Conservation (phyloP, 1,140 invertebrate species). For the Neodiprion lecontei region DNA sequence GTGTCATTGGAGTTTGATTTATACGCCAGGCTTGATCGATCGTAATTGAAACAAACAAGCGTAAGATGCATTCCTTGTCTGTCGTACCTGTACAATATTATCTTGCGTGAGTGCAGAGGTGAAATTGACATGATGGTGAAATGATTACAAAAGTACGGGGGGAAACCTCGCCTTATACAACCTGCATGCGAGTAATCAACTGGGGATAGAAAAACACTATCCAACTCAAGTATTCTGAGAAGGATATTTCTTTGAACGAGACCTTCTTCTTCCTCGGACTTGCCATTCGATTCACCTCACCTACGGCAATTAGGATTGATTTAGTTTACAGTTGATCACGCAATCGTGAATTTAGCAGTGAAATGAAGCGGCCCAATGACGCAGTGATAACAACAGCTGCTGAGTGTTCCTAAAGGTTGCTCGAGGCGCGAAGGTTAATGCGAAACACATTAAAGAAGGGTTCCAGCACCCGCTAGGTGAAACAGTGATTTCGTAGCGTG, state of each 20-base stretch:
- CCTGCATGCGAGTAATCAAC: background rate
- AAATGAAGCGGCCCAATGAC: background rate
- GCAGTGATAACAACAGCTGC: background rate
- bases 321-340: background rate
- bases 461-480: background rate
- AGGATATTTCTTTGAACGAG: background rate
- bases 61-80: background rate
- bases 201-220: background rate
- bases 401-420: background rate
- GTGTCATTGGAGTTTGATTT: constrained; percentile 1
- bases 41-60: constrained; percentile 1
- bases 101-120: background rate
- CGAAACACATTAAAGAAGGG: background rate
- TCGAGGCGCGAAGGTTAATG: background rate
- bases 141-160: background rate
- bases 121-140: background rate
- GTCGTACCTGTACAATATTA: no score
- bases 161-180: background rate
- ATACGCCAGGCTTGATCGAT: background rate
- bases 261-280: background rate
- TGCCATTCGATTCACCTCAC: background rate
- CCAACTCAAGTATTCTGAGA: background rate
- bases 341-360: constrained; percentile 4
- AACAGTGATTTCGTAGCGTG: background rate
- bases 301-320: background rate